phyloP scores from a whole-genome alignment of 2,888 invertebrate species.

The Sepiola atlantica region DNA sequence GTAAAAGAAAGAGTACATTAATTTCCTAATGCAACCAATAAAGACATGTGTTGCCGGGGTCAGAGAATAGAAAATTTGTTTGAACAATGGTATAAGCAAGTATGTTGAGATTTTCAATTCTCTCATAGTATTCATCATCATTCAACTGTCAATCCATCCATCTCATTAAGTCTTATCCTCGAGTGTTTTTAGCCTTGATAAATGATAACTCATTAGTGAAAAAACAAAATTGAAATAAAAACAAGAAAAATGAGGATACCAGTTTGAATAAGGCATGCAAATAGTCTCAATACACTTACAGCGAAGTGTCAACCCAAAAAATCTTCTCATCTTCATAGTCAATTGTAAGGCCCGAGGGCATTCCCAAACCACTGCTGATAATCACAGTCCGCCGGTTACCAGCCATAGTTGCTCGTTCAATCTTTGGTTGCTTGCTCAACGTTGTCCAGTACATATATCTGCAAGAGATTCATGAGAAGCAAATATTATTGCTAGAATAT shows the following conservation, averaged over 20 bases:
- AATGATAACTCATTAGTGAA: too few species aligned
- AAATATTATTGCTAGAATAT: too few species aligned
- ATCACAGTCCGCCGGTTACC: constrained; percentile 92
- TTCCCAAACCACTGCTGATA: constrained; percentile 90
- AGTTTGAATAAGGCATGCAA: background rate
- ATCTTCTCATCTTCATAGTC: constrained; percentile 89
- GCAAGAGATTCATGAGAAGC: constrained; percentile 37
- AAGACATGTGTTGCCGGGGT: too few species aligned
- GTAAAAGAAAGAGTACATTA: too few species aligned
- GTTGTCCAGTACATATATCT: constrained; percentile 93
- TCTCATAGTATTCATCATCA: too few species aligned
- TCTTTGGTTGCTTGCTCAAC: constrained; percentile 90
- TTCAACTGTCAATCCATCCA: too few species aligned
- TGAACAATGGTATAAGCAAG: too few species aligned
- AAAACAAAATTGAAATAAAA: background rate
- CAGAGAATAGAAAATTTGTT: too few species aligned
- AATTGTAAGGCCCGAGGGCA: constrained; percentile 95
- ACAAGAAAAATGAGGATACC: background rate
- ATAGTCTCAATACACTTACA: constrained; percentile 74
- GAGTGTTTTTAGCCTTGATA: too few species aligned
- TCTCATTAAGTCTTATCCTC: too few species aligned
- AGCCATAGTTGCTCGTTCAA: constrained; percentile 96
- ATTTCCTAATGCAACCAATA: too few species aligned
- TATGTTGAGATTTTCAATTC: background rate
- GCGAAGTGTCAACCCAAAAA: constrained; percentile 97